Conservation (phyloP, 2,113 vertebrate species). For the Zosterops pallidus region DNA sequence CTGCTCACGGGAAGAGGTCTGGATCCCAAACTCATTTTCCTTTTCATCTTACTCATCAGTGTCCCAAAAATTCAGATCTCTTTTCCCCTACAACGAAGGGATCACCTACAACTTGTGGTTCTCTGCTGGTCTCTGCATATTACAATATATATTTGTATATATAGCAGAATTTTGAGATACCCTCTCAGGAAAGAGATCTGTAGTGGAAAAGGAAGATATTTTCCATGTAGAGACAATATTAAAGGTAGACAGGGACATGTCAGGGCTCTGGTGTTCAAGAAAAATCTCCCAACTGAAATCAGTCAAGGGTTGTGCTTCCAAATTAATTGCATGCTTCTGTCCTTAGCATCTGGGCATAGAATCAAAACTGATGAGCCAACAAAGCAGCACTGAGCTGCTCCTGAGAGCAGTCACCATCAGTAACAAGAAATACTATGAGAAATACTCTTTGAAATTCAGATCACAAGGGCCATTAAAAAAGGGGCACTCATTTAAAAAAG, state of each 20-base stretch:
- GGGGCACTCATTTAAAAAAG: neutral
- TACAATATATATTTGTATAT: neutral
- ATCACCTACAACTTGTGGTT: neutral
- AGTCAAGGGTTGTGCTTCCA: constrained; percentile 18
- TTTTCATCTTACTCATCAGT: neutral
- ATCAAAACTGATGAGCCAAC: constrained; percentile 40
- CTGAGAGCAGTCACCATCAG: neutral
- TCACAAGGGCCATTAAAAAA: neutral
- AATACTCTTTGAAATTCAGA: constrained; percentile 17
- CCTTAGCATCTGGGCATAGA: constrained; percentile 15
- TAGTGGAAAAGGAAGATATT: neutral
- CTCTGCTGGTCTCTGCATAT: neutral
- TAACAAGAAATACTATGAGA: constrained; percentile 8
- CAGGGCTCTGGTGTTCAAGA: neutral
- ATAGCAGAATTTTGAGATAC: neutral
- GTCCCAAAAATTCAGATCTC: neutral
- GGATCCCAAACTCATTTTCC: neutral
- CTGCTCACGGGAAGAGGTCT: neutral
- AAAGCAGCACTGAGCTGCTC: constrained; percentile 12
- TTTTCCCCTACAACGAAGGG: neutral
- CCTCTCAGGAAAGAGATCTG: neutral
- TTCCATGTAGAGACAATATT: neutral
- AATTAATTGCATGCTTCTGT: constrained; percentile 46
- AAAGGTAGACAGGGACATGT: neutral
- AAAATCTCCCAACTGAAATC: neutral